Evolutionary conservation across 2,797 vertebrate genomes (phyloP).

Genomic region (Scarus forsteni): DNA sequence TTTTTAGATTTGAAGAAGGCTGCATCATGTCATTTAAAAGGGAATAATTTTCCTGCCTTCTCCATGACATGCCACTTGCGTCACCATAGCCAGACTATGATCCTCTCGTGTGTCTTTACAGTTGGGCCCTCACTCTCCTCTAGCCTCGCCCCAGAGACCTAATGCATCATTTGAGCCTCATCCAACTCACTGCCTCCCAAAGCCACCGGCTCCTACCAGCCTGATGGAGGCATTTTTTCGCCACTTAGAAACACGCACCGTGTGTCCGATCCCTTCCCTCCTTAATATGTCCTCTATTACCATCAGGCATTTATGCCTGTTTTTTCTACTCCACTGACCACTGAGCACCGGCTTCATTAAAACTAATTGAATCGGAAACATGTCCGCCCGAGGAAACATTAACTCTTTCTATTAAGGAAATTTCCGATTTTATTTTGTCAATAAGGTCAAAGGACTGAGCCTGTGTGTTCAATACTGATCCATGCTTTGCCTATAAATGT

Average conservation of each 20-base stretch:
- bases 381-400: conserved; percentile 98
- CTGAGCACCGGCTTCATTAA: conserved; percentile 99
- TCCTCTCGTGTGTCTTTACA: conserved; percentile 55
- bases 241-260: conserved; percentile 91
- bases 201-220: conserved; percentile 81
- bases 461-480: conserved; percentile 77
- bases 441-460: conserved; percentile 86
- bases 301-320: conserved; percentile 96
- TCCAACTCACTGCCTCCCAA: conserved; percentile 71
- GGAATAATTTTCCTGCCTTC: conserved; percentile 3
- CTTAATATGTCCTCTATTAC: conserved; percentile 96
- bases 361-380: conserved; percentile 99
- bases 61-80: conserved; percentile 24
- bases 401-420: conserved; percentile 95
- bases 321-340: conserved; percentile 98
- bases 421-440: conserved; percentile 84
- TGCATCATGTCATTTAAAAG: conserved; percentile 23
- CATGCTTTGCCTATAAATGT: conserved; percentile 55
- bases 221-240: conserved; percentile 87
- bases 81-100: conserved; percentile 44
- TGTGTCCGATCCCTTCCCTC: conserved; percentile 77
- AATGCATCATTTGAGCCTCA: conserved; percentile 81
- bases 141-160: conserved; percentile 71
- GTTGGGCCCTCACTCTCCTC: conserved; percentile 60
- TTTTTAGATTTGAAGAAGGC: neutral